Percentiles rank a stretch among this genome's conserved stretches.
phyloP scores from a whole-genome alignment of 2,888 invertebrate species.

The Drosophila rubida region DNA sequence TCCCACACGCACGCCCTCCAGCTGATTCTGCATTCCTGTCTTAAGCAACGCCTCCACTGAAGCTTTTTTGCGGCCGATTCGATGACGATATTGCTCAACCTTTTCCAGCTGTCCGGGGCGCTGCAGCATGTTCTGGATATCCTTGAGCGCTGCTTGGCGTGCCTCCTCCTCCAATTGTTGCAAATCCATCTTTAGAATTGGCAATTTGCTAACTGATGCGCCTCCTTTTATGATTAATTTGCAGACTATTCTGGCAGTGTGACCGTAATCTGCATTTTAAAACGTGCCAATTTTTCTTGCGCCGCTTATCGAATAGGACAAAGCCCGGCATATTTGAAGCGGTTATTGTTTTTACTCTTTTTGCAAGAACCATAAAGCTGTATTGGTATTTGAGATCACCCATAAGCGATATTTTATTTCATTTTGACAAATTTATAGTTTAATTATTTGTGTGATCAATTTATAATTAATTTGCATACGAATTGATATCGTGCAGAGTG shows the following conservation, averaged over 20 bases:
- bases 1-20: constrained; percentile 98
- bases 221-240: constrained; percentile 1
- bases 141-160: constrained; percentile 91
- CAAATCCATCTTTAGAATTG: constrained; percentile 84
- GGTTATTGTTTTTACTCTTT: too few relatives aligned
- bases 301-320: too few relatives aligned
- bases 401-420: too few relatives aligned
- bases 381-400: too few relatives aligned
- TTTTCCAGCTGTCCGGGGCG: constrained; percentile 98
- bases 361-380: too few relatives aligned
- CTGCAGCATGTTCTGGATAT: constrained; percentile 96
- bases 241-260: background rate
- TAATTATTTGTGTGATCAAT: too few relatives aligned
- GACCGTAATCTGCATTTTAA: background rate
- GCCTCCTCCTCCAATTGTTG: constrained; percentile 92
- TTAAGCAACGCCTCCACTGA: constrained; percentile 88
- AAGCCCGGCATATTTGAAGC: too few relatives aligned
- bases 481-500: too few relatives aligned
- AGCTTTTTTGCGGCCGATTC: constrained; percentile 84
- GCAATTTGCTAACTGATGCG: background rate
- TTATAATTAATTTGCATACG: too few relatives aligned
- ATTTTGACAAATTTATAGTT: too few relatives aligned
- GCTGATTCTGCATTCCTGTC: constrained; percentile 99
- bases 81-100: constrained; percentile 86
- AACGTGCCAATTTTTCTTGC: background rate